Evolutionary conservation across 2,888 invertebrate species (phyloP), one percentile per base, ranked within the genome.

Genomic region (Rotaria magnacalcarata): DNA sequence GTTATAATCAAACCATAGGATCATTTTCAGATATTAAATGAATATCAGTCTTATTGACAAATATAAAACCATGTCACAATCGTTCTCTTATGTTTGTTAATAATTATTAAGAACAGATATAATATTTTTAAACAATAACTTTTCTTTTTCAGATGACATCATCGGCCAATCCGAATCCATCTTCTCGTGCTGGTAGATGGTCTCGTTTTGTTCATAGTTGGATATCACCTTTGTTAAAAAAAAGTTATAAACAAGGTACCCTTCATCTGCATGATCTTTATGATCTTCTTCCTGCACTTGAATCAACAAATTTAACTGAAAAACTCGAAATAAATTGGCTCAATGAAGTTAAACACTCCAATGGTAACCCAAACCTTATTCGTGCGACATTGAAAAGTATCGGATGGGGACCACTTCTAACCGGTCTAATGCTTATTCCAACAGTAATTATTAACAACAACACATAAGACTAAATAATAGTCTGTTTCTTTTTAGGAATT

Each of bases 221-320:
- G 80, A n/a, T 47, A n/a, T 3, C 24, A 2, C 2, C 0, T 24
- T n/a, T 80, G 24, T 19, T 80, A 1, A 47, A 14, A 4, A 80
- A 43, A n/a, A 43, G 47, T 11, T 47, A 47, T n/a, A 24, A 80
- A 47, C 43, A 80, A 10, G 34, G 34, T 34, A 47, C 80, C 21
- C 47, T 80, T 7, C 47, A 80, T 47, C 4, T 80, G 7, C 10
- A 19, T n/a, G 80, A 80, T 80, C 47, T 80, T 4, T 80, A 80
- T n/a, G 80, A 80, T 47, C 47, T 80, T n/a, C 47, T 80, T 11
- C 47, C 80, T 10, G 11, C 47, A 21, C 10, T 47, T 43, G 47
- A 80, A n/a, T 47, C 80, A n/a, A 80, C n/a, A n/a, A 43, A 19
- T 21, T 80, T 80, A n/a, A 80, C 80, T 2, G 80, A 80, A 10